Evolutionary conservation across 2,797 vertebrate species (phyloP).

Genomic region (Fringilla coelebs): DNA sequence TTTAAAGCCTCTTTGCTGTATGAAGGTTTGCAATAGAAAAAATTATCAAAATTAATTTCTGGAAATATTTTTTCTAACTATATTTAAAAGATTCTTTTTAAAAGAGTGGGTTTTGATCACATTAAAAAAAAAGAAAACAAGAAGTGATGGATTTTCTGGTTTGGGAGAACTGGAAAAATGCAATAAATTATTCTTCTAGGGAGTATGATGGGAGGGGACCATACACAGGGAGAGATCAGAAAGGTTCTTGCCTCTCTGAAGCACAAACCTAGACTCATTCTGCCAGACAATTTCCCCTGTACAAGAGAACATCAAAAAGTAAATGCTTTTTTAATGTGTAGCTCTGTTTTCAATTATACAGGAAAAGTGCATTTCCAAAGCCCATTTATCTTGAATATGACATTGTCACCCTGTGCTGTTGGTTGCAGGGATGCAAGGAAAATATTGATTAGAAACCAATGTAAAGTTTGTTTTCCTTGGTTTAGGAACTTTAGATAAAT

Average conservation of each 20-base stretch:
- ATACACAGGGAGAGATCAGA: neutral
- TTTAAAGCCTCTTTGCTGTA: neutral
- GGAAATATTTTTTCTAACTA: neutral
- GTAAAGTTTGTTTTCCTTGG: neutral
- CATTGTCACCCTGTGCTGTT: conserved; percentile 7
- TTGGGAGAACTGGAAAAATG: neutral
- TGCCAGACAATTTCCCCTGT: conserved; percentile 3
- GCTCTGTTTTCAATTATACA: conserved; percentile 39
- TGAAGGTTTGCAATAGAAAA: neutral
- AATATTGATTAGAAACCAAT: conserved; percentile 31
- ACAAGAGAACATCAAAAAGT: neutral
- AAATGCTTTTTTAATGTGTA: conserved; percentile 32
- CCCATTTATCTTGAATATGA: conserved; percentile 50
- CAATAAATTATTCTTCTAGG: neutral
- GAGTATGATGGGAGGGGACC: neutral
- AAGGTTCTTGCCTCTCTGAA: neutral
- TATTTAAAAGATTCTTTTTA: neutral
- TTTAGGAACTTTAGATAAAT: neutral
- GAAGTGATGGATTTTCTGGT: neutral
- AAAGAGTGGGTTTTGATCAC: neutral
- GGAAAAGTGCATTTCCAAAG: conserved; percentile 39
- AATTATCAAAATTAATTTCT: neutral
- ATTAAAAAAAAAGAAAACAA: neutral
- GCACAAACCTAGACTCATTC: neutral
- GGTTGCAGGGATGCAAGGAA: conserved; percentile 10